Evolutionary conservation across 2,113 vertebrate genomes (phyloP).

Genomic region (Macroglossus sobrinus): DNA sequence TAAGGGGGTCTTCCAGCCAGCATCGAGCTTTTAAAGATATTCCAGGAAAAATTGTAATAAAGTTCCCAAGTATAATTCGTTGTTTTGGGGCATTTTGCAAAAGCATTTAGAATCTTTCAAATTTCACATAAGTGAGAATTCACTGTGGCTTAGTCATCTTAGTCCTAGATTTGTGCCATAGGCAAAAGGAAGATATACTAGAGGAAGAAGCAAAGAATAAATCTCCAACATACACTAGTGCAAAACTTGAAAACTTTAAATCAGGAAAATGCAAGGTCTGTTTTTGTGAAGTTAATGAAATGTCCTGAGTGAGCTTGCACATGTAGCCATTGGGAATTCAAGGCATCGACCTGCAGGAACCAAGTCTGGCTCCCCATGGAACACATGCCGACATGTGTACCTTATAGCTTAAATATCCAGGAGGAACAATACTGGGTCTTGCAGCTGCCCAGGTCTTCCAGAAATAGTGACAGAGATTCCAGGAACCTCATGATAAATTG

Average conservation of each 20-base stretch:
- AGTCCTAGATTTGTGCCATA: neutral
- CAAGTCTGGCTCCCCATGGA: neutral
- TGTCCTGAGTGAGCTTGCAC: neutral
- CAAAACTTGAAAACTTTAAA: neutral
- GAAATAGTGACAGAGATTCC: neutral
- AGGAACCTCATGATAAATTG: neutral
- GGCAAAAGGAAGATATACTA: neutral
- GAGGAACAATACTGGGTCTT: neutral
- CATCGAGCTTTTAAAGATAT: neutral
- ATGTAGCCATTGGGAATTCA: neutral
- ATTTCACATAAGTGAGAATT: neutral
- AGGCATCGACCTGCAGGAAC: neutral
- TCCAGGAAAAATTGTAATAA: neutral
- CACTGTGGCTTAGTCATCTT: neutral
- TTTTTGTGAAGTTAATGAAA: neutral
- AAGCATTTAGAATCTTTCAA: neutral
- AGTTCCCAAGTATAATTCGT: neutral
- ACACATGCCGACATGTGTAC: neutral
- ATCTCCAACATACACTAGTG: neutral
- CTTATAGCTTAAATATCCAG: neutral
- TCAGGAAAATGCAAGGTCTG: neutral
- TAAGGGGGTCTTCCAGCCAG: neutral
- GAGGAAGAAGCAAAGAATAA: neutral
- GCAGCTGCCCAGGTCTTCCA: neutral
- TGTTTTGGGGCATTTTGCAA: neutral